Conservation (phyloP, 2,888 invertebrate species). For the Neelides folsomi region DNA sequence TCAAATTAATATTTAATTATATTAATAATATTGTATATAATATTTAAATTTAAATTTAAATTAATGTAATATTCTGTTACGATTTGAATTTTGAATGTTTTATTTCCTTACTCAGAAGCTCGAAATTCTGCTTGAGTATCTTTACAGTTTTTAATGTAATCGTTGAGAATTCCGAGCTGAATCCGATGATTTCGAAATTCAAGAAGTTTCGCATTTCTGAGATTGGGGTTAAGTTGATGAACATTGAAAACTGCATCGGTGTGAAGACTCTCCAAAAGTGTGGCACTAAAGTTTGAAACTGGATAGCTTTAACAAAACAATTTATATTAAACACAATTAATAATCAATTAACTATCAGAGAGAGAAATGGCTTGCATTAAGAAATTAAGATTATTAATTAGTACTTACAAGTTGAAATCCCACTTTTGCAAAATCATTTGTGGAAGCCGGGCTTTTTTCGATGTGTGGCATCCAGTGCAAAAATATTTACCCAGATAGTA, state of each 20-base stretch:
- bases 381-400: background rate
- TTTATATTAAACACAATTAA: conserved; percentile 9
- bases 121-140: conserved; percentile 35
- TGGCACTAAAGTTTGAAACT: conserved; percentile 68
- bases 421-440: conserved; percentile 52
- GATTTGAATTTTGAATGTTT: background rate
- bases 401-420: conserved; percentile 47
- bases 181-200: conserved; percentile 48
- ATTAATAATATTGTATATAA: too few relatives aligned
- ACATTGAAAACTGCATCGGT: conserved; percentile 64
- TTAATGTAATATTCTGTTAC: too few relatives aligned
- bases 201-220: conserved; percentile 51
- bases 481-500: conserved; percentile 72
- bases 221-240: conserved; percentile 52
- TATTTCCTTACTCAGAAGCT: conserved; percentile 45
- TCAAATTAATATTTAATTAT: too few relatives aligned
- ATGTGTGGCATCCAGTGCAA: conserved; percentile 73
- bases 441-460: conserved; percentile 58
- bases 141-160: conserved; percentile 57
- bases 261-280: conserved; percentile 60
- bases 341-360: background rate
- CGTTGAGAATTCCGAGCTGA: conserved; percentile 55
- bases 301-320: conserved; percentile 48
- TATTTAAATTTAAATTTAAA: too few relatives aligned
- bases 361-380: conserved; percentile 1